Percentiles rank a stretch among this genome's conserved stretches.
Conservation (phyloP, 1,140 invertebrate genomes). For the Hypothenemus hampei region DNA sequence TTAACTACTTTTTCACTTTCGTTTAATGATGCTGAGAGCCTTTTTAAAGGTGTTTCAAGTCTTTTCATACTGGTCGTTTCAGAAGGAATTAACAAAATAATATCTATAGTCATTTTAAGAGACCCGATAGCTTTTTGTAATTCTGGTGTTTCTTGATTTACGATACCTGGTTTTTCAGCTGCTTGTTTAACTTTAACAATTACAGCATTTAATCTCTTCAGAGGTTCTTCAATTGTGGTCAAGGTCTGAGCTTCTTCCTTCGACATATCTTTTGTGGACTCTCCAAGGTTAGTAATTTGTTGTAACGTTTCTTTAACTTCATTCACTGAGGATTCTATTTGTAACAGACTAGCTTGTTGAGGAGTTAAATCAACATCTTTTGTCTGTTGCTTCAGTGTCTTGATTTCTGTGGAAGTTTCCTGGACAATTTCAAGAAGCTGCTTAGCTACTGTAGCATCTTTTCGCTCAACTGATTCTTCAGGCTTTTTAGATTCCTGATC, state of each 20-base stretch:
- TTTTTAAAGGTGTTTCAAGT: constrained; percentile 13
- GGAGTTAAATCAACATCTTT: background rate
- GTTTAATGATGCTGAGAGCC: constrained; percentile 1
- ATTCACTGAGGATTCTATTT: constrained; percentile 8
- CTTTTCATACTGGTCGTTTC: constrained; percentile 12
- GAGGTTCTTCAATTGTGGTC: constrained; percentile 1
- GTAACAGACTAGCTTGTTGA: background rate
- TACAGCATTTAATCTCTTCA: constrained; percentile 14
- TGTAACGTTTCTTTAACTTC: background rate
- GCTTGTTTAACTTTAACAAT: constrained; percentile 8
- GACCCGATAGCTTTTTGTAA: constrained; percentile 14
- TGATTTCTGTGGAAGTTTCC: background rate
- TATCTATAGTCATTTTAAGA: constrained; percentile 12
- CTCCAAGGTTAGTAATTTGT: background rate
- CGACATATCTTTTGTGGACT: constrained; percentile 10
- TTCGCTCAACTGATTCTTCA: background rate
- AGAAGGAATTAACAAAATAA: background rate
- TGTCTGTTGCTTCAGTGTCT: constrained; percentile 15
- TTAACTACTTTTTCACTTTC: background rate
- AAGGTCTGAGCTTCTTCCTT: constrained; percentile 7
- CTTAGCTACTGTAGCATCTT: background rate
- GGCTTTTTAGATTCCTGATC: background rate
- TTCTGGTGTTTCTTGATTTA: constrained; percentile 11
- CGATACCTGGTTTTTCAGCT: constrained; percentile 4
- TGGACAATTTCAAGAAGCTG: constrained; percentile 1